Base-by-base conservation (phyloP, 2,113 vertebrate species). In the Narcine bancroftii region DNA sequence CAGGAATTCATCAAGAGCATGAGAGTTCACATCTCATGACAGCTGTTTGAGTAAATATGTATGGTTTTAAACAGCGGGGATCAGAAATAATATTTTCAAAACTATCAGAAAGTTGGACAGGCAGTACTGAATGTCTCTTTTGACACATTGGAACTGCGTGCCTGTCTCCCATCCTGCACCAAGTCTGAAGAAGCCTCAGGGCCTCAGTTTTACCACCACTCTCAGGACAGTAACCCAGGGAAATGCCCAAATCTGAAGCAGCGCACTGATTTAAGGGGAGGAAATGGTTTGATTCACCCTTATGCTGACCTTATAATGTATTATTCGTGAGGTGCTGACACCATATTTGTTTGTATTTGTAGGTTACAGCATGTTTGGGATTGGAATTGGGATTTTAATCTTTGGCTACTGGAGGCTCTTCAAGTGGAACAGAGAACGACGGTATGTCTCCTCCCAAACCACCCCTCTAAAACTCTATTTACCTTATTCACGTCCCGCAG, bases 381-480 rank as follows among this genome's bases (percentile, higher is more conserved):
- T 98, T 3, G 97, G 97, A 24, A 92, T 97, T 0, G 97, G 97
- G 42, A 6, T 96, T 53, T 92, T 98, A 95, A 0, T 97, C 0
- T 95, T 97, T 9, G 98, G 98, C 0, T 97, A 97, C 93, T 98
- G 97, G 97, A 95, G 94, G 92, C 92, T 99, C 0, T 94, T 97
- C 83, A 96, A 81, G 65, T 98, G 98, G 98, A 99, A 99, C 95
- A 95, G 97, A 2, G 97, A 98, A 91, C 96, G 98, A 93, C 97
- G 97, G 98, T 98, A 93, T 69, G 93, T 56, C 24, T 24, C 56
- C 4, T 36, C 24, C 6, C 39, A n/a, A n/a, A n/a, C 15, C 3
- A 11, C 5, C 87, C 13, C 6, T 24, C 21, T 26, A 17, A 69
- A 19, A 17, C 24, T 66, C 65, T 69, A 21, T 24, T 69, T 69